Percentiles rank a stretch among this genome's conserved stretches.
Conservation (phyloP, 2,888 invertebrate species). For the Chouioia cunea region DNA sequence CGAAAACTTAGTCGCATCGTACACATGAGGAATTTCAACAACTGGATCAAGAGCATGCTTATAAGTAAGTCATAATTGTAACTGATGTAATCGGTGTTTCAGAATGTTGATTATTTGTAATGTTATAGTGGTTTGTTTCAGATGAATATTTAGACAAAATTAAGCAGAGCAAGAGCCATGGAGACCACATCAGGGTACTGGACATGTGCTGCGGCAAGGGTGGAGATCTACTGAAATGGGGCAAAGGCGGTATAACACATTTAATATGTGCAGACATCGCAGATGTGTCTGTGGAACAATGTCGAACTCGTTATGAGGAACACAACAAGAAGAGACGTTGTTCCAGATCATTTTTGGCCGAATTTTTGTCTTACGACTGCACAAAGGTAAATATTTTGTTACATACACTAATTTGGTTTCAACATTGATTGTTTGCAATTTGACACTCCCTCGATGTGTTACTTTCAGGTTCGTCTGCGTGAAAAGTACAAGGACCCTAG, state of each 20-base stretch:
- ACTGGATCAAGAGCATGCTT: no score
- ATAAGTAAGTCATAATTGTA: no score
- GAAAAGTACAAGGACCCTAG: constrained; percentile 84
- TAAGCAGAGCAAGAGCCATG: constrained; percentile 75
- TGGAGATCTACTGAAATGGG: constrained; percentile 99
- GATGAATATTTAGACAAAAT: constrained; percentile 75
- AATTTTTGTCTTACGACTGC: constrained; percentile 93
- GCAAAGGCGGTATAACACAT: constrained; percentile 83
- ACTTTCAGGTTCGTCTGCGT: constrained; percentile 73
- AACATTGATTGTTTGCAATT: constrained; percentile 19
- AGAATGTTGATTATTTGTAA: constrained; percentile 3
- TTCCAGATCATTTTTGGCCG: constrained; percentile 77
- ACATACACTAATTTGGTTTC: constrained; percentile 4
- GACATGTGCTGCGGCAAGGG: no score
- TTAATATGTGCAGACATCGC: constrained; percentile 95
- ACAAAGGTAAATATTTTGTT: constrained; percentile 74
- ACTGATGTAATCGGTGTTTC: neutral
- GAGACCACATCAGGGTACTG: no score
- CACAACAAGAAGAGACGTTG: constrained; percentile 34
- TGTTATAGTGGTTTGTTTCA: constrained; percentile 49
- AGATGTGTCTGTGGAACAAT: constrained; percentile 90
- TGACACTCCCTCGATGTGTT: constrained; percentile 49
- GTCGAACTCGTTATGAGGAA: constrained; percentile 85
- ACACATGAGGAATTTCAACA: no score
- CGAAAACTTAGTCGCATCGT: no score